These are phyloP conservation scores for Elysia crispata DNA, from an alignment of 2,888 invertebrate genomes.

Conservation along the genomic window DNA sequence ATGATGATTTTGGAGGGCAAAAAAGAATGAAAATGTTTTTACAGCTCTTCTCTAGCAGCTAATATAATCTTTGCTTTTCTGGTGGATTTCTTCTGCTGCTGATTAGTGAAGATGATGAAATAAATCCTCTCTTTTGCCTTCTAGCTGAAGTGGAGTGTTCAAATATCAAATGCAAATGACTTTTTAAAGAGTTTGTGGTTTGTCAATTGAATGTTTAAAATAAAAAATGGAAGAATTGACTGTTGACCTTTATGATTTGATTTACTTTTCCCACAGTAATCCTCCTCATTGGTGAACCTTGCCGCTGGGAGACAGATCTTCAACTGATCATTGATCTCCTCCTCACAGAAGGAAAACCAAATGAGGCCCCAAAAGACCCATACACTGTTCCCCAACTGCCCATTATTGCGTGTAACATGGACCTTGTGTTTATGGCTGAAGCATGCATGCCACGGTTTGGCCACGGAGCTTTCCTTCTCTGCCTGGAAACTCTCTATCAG, in stretches of 20 bases:
- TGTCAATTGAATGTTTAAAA: no score
- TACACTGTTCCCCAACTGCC: constrained; percentile 70
- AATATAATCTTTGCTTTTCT: no score
- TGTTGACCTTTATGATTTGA: not conserved
- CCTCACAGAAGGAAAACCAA: constrained; percentile 75
- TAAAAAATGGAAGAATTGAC: no score
- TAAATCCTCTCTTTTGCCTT: no score
- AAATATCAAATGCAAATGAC: no score
- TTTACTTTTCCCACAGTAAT: constrained; percentile 63
- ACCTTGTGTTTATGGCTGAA: constrained; percentile 77
- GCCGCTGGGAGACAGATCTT: constrained; percentile 75
- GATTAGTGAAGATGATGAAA: no score
- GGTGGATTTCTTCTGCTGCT: no score
- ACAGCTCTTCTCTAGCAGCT: no score
- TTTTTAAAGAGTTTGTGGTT: no score
- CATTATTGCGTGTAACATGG: constrained; percentile 77
- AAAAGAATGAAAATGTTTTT: no score
- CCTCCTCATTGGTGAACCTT: constrained; percentile 76
- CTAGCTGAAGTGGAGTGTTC: no score
- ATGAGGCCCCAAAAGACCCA: constrained; percentile 61
- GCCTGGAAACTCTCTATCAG: constrained; percentile 76
- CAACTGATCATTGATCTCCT: constrained; percentile 76
- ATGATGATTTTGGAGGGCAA: no score
- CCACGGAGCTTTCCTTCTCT: constrained; percentile 76
- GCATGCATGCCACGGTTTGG: constrained; percentile 77